Conservation (phyloP, 1,140 invertebrate genomes). For the Ridgeia piscesae region DNA sequence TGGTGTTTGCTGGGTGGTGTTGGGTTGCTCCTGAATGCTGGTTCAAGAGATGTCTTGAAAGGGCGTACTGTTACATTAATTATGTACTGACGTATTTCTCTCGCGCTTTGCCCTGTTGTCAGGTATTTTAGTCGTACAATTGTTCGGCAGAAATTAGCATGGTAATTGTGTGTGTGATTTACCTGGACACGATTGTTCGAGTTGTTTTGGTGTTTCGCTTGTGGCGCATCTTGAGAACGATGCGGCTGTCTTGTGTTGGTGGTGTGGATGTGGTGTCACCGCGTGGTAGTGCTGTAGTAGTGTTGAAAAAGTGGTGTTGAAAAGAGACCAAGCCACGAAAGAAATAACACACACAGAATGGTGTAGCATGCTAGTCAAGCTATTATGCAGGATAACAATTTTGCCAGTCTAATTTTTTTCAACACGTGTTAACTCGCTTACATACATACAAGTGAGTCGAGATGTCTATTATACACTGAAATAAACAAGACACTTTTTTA, state of each 20-base stretch:
- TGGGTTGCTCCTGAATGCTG: neutral
- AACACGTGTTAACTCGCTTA: no score
- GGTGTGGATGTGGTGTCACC: neutral
- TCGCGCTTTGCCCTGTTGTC: neutral
- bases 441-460: no score
- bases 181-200: neutral
- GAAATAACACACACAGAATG: no score
- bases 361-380: no score
- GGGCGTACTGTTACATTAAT: neutral
- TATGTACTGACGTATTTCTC: neutral
- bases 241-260: neutral
- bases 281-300: neutral
- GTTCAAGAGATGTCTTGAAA: neutral
- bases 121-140: neutral
- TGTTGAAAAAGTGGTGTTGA: neutral
- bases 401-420: no score
- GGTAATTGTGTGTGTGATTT: neutral
- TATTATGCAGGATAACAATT: no score
- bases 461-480: no score
- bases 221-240: neutral
- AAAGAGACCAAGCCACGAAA: no score
- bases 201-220: neutral
- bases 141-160: neutral
- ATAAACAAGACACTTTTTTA: no score
- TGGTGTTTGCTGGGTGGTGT: neutral